Conservation (phyloP, 2,797 vertebrate species). For the Oreochromis mossambicus region DNA sequence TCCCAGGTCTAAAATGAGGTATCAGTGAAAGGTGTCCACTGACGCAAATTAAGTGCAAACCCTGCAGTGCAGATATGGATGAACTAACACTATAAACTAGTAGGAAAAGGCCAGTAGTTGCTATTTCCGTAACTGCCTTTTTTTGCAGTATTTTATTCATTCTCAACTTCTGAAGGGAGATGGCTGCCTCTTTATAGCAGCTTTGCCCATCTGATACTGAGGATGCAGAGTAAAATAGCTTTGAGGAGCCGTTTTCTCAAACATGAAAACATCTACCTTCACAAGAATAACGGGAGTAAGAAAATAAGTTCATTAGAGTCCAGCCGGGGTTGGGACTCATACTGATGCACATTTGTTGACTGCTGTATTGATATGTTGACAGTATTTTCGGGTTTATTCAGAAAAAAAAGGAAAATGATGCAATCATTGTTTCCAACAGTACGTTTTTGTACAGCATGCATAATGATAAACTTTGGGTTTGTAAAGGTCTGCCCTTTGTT, state of each 20-base stretch:
- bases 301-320: background rate
- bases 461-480: background rate
- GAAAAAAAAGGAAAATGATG: background rate
- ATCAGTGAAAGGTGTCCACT: background rate
- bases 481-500: background rate
- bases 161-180: background rate
- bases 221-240: background rate
- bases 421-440: background rate
- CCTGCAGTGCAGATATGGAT: background rate
- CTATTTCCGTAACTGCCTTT: background rate
- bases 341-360: background rate
- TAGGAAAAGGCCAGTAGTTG: background rate
- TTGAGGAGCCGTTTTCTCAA: background rate
- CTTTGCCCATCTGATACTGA: background rate
- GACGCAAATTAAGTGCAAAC: background rate
- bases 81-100: background rate
- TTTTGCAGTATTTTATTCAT: background rate
- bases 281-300: background rate
- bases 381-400: background rate
- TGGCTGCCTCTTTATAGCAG: background rate
- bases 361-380: background rate
- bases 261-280: background rate
- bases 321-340: background rate
- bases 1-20: background rate
- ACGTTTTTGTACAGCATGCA: background rate